Base-by-base conservation (phyloP, 1,140 invertebrate genomes). In the Hycleus phaleratus region DNA sequence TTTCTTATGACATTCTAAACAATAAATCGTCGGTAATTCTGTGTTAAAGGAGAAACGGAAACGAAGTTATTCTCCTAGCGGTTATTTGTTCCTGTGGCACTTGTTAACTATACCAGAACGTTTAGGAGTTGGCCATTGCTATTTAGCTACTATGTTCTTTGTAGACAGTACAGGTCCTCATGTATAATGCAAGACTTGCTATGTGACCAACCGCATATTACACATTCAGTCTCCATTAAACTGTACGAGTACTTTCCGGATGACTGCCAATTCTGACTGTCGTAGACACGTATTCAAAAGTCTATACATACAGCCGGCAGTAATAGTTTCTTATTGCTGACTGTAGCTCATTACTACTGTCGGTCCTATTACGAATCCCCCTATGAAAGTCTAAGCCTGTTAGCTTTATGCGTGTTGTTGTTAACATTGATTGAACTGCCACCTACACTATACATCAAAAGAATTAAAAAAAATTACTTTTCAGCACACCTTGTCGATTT, bases 171-270 rank as follows among this genome's bases (percentile, higher is more conserved):
- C 4, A 32, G 32, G 32, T 32, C 32, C 54, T 57, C 55, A 57
- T 57, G 55, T 57, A 50, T 57, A 57, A 57, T 57, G 47, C 55
- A 57, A 50, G 48, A 26, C 44, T 57, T 57, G 55, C 55, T 53
- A 39, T 57, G 40, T 57, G 55, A 57, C 55, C 55, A 57, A 50
- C 48, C 55, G 48, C 55, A 44, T 57, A 57, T 57, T 57, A 57
- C 55, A 47, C 55, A 57, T 57, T 57, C 55, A 57, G 55, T 47
- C 38, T 49, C 55, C 55, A 57, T 57, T 57, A 57, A 32, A 50
- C 55, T 57, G 55, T 57, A 57, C 47, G 55, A 57, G 55, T 57
- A 49, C 55, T 47, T 57, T 57, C 55, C 55, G 55, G 48, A 26
- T 57, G 47, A 49, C 43, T 57, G 48, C 39, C 55, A 45, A 8